These are phyloP conservation scores for Poecilia gillii DNA, from an alignment of 2,797 vertebrate species.

Conservation along the genomic window DNA sequence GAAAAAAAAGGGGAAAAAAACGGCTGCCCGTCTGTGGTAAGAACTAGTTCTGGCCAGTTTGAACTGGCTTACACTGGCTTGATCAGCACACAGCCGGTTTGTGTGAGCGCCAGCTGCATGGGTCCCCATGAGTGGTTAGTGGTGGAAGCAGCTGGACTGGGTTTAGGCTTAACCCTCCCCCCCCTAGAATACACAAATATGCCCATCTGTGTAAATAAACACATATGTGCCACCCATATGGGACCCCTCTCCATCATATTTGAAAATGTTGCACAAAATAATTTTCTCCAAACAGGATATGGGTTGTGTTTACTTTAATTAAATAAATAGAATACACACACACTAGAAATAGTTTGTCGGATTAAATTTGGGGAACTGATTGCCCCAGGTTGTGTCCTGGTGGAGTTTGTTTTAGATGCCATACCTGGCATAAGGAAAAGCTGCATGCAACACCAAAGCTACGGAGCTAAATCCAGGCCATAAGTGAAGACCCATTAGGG, in stretches of 20 bases:
- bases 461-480: no score
- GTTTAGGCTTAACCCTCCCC: constrained; percentile 32
- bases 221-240: constrained; percentile 34
- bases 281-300: constrained; percentile 7
- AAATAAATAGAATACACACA: not conserved
- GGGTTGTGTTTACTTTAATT: not conserved
- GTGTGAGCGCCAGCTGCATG: constrained; percentile 75
- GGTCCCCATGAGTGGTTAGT: constrained; percentile 60
- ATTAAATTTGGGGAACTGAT: not conserved
- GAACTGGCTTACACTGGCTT: constrained; percentile 72
- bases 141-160: constrained; percentile 70
- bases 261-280: not conserved
- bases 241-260: constrained; percentile 18
- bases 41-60: constrained; percentile 76
- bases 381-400: constrained; percentile 14
- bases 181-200: not conserved
- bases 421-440: not conserved
- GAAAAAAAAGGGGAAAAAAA: constrained; percentile 60
- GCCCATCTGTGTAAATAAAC: constrained; percentile 14
- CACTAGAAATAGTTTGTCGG: not conserved
- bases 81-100: constrained; percentile 81
- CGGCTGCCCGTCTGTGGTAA: constrained; percentile 64
- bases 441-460: not conserved
- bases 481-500: no score
- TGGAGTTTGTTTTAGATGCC: not conserved